Conservation (phyloP, 2,113 vertebrate species). For the Xyrauchen texanus region DNA sequence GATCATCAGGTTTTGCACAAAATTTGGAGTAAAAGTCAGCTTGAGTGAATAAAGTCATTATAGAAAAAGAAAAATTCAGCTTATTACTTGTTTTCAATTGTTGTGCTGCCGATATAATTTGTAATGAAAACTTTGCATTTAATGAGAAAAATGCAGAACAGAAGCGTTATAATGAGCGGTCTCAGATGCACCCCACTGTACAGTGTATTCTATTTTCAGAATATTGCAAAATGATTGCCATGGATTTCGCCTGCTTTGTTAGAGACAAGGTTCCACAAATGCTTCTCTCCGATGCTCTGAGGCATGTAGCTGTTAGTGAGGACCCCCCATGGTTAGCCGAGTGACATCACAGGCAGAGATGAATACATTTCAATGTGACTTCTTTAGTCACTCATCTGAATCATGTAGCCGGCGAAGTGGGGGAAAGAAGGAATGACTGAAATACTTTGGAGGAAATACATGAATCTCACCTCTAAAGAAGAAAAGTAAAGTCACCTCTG, state of each 20-base stretch:
- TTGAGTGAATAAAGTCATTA: background rate
- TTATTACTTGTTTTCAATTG: no score
- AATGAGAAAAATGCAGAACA: no score
- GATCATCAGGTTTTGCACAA: background rate
- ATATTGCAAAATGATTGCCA: background rate
- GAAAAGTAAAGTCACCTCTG: slow-evolving; percentile 44
- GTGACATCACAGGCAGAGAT: slow-evolving; percentile 26
- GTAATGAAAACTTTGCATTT: no score
- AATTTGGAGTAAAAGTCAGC: background rate
- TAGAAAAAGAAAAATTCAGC: no score
- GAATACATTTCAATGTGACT: slow-evolving; percentile 54
- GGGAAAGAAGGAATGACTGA: slow-evolving; percentile 18
- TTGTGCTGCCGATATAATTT: no score
- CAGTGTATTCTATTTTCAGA: background rate
- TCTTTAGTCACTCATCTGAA: slow-evolving; percentile 53
- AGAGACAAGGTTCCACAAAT: slow-evolving; percentile 14
- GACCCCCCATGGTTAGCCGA: slow-evolving; percentile 24
- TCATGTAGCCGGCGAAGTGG: slow-evolving; percentile 40
- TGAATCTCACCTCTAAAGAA: slow-evolving; percentile 19
- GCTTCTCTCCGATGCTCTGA: slow-evolving; percentile 3
- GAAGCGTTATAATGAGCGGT: background rate
- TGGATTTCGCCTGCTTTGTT: background rate
- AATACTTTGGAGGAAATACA: slow-evolving; percentile 36
- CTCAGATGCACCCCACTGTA: background rate
- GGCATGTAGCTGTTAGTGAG: slow-evolving; percentile 20